Percentiles rank a stretch among this genome's conserved stretches.
These are phyloP conservation scores for Rhynchonycteris naso DNA, from an alignment of 2,797 vertebrate species.

Conservation along the genomic window DNA sequence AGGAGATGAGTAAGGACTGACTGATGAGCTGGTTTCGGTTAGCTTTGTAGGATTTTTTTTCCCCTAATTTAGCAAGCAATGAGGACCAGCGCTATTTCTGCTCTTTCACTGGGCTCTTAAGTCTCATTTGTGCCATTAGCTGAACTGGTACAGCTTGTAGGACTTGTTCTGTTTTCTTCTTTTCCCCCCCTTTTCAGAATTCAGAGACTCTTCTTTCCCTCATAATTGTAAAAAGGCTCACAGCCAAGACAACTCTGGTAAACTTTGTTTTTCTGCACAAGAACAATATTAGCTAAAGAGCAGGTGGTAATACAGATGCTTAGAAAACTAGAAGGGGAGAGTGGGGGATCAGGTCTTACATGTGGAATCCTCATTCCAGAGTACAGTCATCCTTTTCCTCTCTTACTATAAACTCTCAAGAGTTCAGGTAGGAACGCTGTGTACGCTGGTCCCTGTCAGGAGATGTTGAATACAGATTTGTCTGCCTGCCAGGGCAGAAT, in stretches of 20 bases:
- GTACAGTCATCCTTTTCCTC: conserved; percentile 28
- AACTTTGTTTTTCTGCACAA: conserved; percentile 63
- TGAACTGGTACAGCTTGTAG: conserved; percentile 13
- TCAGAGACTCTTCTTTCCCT: conserved; percentile 49
- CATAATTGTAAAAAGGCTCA: conserved; percentile 63
- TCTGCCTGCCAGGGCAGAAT: conserved; percentile 64
- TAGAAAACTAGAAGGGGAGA: not conserved
- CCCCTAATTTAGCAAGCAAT: conserved; percentile 78
- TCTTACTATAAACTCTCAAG: conserved; percentile 34
- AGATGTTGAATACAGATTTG: conserved; percentile 60
- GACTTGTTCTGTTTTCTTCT: not conserved
- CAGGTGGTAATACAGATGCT: not conserved
- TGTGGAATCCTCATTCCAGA: conserved; percentile 40
- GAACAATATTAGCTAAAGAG: conserved; percentile 61
- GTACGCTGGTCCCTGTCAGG: not conserved
- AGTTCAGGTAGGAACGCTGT: conserved; percentile 27
- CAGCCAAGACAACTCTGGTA: conserved; percentile 24
- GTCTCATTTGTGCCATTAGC: conserved; percentile 71
- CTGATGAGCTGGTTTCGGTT: conserved; percentile 72
- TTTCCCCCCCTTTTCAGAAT: conserved; percentile 39
- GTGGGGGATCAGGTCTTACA: conserved; percentile 8
- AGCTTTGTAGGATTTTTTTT: conserved; percentile 79
- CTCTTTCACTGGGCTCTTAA: conserved; percentile 75
- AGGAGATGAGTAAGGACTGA: conserved; percentile 68
- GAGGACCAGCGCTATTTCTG: conserved; percentile 56